A percentile compares a stretch with the other conserved stretches of the same genome.
Conservation (phyloP, 2,888 invertebrate species). For the Coecobrya sp. region DNA sequence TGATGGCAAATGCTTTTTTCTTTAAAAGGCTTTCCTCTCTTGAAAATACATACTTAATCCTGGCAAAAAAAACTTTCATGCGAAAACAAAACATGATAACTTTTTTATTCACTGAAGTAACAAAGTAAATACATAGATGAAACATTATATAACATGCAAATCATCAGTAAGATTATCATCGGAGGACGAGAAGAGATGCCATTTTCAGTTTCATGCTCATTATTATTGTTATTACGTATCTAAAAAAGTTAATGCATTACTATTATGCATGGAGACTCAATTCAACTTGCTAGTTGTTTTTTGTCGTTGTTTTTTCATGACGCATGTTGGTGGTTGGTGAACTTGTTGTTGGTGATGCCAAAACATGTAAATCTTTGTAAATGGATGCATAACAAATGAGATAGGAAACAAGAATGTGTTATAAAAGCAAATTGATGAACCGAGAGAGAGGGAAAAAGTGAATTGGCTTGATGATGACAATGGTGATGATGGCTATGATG, state of each 20-base stretch:
- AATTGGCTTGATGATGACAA: conserved; percentile 18
- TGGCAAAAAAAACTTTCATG: not conserved
- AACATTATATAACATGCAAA: conserved; percentile 15
- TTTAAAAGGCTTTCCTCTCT: conserved; percentile 13
- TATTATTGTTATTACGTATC: conserved; percentile 30
- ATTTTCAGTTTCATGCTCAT: conserved; percentile 48
- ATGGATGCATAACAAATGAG: conserved; percentile 55
- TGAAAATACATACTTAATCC: not conserved
- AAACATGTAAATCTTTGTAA: conserved; percentile 33
- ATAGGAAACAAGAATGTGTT: conserved; percentile 36
- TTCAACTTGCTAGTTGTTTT: not conserved
- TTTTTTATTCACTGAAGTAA: conserved; percentile 8
- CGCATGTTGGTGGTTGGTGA: not conserved
- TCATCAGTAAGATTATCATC: conserved; percentile 7
- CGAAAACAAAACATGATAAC: not conserved
- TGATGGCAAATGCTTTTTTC: not conserved
- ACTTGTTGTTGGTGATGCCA: not conserved
- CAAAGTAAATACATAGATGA: conserved; percentile 29
- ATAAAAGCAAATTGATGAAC: conserved; percentile 36
- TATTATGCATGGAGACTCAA: conserved; percentile 47
- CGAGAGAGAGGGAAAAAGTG: conserved; percentile 12
- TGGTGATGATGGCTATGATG: not conserved
- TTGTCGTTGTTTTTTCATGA: not conserved
- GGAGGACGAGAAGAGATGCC: not conserved
- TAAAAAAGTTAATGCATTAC: conserved; percentile 33